Evolutionary conservation across 2,888 invertebrate species (phyloP), one percentile per base, ranked within the genome.

Genomic region (Enchytraeus crypticus): DNA sequence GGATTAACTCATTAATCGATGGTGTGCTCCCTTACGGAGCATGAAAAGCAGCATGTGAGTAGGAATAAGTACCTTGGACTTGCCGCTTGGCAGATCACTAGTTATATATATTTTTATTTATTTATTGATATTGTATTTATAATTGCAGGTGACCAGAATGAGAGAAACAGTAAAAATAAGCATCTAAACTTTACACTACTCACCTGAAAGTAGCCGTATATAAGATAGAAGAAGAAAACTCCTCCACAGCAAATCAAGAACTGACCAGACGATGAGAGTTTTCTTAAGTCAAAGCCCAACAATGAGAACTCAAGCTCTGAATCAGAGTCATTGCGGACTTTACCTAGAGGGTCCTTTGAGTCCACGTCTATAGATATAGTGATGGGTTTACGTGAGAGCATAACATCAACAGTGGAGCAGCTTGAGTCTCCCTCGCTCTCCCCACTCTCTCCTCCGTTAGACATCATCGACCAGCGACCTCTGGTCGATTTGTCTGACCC

Each of bases 131-230:
- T n/a, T n/a, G n/a, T n/a, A n/a, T n/a, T n/a, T n/a, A n/a, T n/a
- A n/a, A n/a, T n/a, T n/a, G n/a, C n/a, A n/a, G n/a, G n/a, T n/a
- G n/a, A n/a, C n/a, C n/a, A n/a, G n/a, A n/a, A n/a, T n/a, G n/a
- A n/a, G n/a, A n/a, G n/a, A n/a, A n/a, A n/a, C n/a, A n/a, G 14
- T 27, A 33, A 47, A n/a, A 38, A 11, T 18, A 38, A 38, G 38
- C 18, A 8, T 38, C 38, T 30, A 21, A 46, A 53, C 49, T 26
- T 27, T 51, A 51, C 57, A 51, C 27, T 26, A 56, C 30, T 32
- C 75, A 84, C 96, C 84, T 85, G 75, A 53, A 79, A 71, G 66
- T 91, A 95, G 57, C 93, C 95, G 82, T 95, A 95, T 0, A 91
- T 82, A 62, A 93, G 79, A 79, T 89, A 96, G 74, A 92, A 89